Base-by-base conservation (phyloP, 2,888 invertebrate genomes). In the Brassicogethes aeneus region DNA sequence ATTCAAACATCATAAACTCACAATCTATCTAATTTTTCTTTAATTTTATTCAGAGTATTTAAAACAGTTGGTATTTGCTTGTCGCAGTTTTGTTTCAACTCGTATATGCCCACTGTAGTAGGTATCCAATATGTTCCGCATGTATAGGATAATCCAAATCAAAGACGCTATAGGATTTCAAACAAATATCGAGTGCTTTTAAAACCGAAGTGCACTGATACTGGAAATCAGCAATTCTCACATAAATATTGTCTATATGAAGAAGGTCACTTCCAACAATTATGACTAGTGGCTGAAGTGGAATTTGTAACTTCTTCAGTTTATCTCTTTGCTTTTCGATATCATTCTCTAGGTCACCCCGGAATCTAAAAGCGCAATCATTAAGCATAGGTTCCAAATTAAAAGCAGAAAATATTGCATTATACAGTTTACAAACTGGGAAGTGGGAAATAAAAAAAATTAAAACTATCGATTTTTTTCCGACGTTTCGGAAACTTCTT, bases 71-170 rank as follows among this genome's bases (percentile, higher is more conserved):
- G 40, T 15, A 37, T 14, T 15, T 13, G 16, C n/a, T 39, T 30
- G 12, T 41, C 41, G 17, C 13, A 23, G 12, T 30, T 37, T 12
- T 17, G 17, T 10, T 14, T 1, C 16, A 41, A 30, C 16, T 29
- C 15, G 16, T 41, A 41, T 12, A 41, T 29, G 31, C 41, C 14
- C 35, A 23, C 30, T 41, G 41, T 15, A 41, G 23, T 15, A 41
- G 16, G 15, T 23, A 30, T 15, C 17, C 29, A 31, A 41, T 36
- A 12, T 41, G 41, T 15, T 40, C 41, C 15, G 23, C 17, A 17
- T 32, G 17, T 15, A 32, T 17, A 1, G 41, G 41, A 41, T 41
- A 41, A 15, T 36, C 29, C 7, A 16, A 2, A 17, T 41, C 32
- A 15, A 39, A 12, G 1, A 17, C 34, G 15, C 17, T 15, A 16